A percentile compares a stretch with the other conserved stretches of the same genome.
These are phyloP conservation scores for Pelusios castaneus DNA, from an alignment of 2,113 vertebrate genomes.

Conservation along the genomic window DNA sequence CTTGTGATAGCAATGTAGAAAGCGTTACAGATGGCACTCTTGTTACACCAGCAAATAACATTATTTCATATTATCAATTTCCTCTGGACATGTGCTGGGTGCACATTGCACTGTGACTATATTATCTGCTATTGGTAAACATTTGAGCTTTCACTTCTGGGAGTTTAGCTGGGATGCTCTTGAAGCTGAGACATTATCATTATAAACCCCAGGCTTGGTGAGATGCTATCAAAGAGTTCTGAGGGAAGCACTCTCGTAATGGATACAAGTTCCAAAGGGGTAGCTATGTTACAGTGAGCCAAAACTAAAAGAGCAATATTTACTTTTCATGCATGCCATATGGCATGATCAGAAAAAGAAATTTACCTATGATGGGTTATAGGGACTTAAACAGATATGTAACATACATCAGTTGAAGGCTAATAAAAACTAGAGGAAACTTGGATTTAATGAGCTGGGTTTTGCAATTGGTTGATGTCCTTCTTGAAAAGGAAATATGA, in stretches of 20 bases:
- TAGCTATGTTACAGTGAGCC: background rate
- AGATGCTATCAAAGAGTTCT: slow-evolving; percentile 29
- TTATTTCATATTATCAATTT: background rate
- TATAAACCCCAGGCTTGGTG: slow-evolving; percentile 7
- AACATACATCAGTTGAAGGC: background rate
- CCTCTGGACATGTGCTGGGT: background rate
- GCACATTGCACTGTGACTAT: background rate
- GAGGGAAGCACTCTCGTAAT: slow-evolving; percentile 32
- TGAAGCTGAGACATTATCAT: background rate
- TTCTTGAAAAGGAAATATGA: background rate
- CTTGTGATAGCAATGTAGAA: fast-evolving
- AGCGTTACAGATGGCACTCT: background rate
- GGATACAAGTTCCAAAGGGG: too few species aligned
- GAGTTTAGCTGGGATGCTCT: background rate
- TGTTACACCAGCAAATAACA: fast-evolving
- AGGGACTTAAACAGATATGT: background rate
- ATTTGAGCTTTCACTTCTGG: slow-evolving; percentile 2
- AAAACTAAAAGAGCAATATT: background rate
- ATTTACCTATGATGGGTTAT: background rate
- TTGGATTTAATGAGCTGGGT: background rate
- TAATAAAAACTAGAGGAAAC: background rate
- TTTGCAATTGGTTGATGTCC: background rate
- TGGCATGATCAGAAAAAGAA: background rate
- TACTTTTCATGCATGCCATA: background rate
- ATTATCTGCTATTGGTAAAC: slow-evolving; percentile 1